These are phyloP conservation scores for Chiloscyllium punctatum DNA, from an alignment of 2,797 vertebrate species.

Conservation along the genomic window DNA sequence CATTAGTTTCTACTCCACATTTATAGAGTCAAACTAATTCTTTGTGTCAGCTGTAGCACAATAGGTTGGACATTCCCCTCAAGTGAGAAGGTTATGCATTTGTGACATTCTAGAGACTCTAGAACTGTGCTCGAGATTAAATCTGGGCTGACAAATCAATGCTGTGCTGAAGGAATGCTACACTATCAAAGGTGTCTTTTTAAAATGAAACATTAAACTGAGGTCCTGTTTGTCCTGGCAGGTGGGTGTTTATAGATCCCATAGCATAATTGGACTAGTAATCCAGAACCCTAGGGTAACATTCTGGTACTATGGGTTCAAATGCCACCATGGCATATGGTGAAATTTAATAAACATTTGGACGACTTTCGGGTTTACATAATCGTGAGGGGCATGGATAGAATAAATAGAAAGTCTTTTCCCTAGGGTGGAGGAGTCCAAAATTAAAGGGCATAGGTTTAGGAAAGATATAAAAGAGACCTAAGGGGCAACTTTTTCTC, in stretches of 20 bases:
- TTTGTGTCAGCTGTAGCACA: neutral
- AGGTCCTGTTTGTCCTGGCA: neutral
- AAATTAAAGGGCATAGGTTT: no score
- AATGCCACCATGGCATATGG: no score
- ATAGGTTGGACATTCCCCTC: neutral
- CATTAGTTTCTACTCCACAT: neutral
- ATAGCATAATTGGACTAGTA: neutral
- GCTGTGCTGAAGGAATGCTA: neutral
- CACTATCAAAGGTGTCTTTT: neutral
- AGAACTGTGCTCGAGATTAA: neutral
- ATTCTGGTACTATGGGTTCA: no score
- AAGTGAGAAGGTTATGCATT: neutral
- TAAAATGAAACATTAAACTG: neutral
- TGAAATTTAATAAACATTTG: no score
- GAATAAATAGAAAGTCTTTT: no score
- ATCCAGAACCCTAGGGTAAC: no score
- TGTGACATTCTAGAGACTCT: neutral
- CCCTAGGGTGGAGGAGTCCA: no score
- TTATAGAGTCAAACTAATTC: neutral
- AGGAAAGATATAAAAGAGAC: no score
- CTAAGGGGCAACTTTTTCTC: no score
- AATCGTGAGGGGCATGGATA: no score
- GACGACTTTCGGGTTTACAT: no score
- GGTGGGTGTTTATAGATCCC: neutral
- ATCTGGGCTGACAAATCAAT: neutral